phyloP scores from a whole-genome alignment of 2,797 vertebrate genomes.

The Danio tinwini region DNA sequence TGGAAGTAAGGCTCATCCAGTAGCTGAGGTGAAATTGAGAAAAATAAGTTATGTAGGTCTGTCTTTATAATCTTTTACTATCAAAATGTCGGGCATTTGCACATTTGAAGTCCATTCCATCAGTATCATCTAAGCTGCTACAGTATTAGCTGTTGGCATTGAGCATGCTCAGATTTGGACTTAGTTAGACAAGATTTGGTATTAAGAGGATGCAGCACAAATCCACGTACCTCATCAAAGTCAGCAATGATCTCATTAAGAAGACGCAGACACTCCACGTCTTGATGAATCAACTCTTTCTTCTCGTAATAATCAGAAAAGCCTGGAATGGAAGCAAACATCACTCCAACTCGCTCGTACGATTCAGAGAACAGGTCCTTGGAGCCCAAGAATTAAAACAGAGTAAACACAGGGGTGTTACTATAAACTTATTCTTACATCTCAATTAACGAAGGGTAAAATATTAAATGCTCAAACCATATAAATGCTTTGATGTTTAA shows the following conservation, averaged over 20 bases:
- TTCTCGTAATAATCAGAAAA: constrained; percentile 87
- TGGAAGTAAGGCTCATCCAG: constrained; percentile 79
- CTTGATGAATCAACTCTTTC: constrained; percentile 83
- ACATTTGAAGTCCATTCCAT: background rate
- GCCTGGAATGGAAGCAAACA: constrained; percentile 88
- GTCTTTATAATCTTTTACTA: background rate
- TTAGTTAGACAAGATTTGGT: constrained; percentile 22
- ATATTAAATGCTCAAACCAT: background rate
- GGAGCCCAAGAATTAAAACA: constrained; percentile 5
- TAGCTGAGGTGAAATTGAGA: constrained; percentile 59
- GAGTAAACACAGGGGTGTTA: background rate
- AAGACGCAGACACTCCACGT: constrained; percentile 86
- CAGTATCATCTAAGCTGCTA: background rate
- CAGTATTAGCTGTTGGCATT: background rate
- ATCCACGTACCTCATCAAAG: constrained; percentile 76
- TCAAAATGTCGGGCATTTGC: background rate
- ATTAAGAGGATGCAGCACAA: background rate
- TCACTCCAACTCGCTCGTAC: constrained; percentile 84
- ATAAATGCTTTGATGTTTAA: background rate
- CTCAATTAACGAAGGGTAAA: background rate
- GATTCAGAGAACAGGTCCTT: constrained; percentile 82
- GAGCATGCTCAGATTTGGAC: background rate
- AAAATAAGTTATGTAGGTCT: background rate
- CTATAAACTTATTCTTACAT: background rate
- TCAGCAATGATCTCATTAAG: constrained; percentile 87